These are phyloP conservation scores for Oenanthe oenanthe DNA, from an alignment of 2,113 vertebrate species.

Conservation along the genomic window DNA sequence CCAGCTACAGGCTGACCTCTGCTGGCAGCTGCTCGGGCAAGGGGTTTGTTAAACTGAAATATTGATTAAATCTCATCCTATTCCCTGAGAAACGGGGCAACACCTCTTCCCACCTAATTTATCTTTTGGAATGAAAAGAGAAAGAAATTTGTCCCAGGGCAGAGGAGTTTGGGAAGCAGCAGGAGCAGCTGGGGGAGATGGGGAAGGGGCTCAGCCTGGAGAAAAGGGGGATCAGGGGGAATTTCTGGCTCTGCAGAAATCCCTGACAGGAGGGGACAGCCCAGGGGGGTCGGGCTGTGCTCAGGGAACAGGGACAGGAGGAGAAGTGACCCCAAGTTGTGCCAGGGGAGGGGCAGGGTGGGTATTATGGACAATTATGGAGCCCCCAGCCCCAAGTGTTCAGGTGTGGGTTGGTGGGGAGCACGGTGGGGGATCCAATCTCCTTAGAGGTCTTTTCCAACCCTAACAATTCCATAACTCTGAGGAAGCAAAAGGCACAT, in stretches of 20 bases:
- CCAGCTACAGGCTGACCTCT: constrained; percentile 45
- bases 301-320: background rate
- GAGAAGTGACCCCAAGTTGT: background rate
- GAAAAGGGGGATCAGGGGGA: background rate
- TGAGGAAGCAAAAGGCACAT: background rate
- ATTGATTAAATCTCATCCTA: background rate
- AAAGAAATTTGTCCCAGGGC: background rate
- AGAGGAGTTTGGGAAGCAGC: background rate
- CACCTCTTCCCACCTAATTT: background rate
- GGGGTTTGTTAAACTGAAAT: background rate
- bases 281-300: too few relatives aligned
- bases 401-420: background rate
- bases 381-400: background rate
- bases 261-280: background rate
- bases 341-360: background rate
- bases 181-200: background rate
- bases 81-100: background rate
- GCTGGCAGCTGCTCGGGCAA: background rate
- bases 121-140: background rate
- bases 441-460: background rate
- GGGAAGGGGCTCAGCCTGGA: background rate
- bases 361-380: background rate
- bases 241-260: background rate
- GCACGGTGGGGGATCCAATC: background rate
- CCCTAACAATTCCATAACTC: background rate